Base-by-base conservation (phyloP, 1,140 invertebrate genomes). In the Teleogryllus occipitalis region DNA sequence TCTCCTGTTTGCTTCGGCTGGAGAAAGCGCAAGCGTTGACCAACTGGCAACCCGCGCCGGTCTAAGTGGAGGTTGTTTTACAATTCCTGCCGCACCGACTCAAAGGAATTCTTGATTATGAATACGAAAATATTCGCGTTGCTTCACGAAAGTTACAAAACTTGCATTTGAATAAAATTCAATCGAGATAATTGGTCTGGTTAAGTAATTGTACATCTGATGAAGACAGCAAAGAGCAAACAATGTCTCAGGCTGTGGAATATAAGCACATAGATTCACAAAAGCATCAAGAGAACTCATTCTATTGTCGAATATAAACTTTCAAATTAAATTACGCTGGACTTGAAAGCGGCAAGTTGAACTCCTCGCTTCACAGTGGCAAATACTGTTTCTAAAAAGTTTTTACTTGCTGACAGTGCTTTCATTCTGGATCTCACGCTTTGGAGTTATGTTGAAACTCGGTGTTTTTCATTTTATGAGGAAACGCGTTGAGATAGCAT, bases 61-160 rank as follows among this genome's bases (percentile, higher is more conserved):
- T 39, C 27, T 39, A 39, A 39, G 27, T 39, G 27, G 27, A 39
- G 27, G 27, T 39, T 39, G 27, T 39, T 39, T 39, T 39, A 39
- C 27, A 39, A 39, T 39, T 39, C 27, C 27, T 39, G 27, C 27
- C 54, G 10, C 18, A 65, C 54, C 54, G 54, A 65, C 54, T 65
- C 54, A 65, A 65, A 65, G 54, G 54, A 65, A 65, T 65, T 65
- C 54, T 65, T 65, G 54, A 65, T 65, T 65, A 65, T 65, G 54
- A 65, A 65, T 65, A 65, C 18, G 54, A 65, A 65, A 65, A 65
- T 65, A 65, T 65, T 65, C 54, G 54, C 54, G 54, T 65, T 18
- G 54, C 54, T 10, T 65, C 54, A 65, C 54, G 54, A 65, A 18
- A 65, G 54, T 65, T 65, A 18, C 54, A 65, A 65, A 65, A 65